These are phyloP conservation scores for Melinopterus prodromus DNA, from an alignment of 2,888 invertebrate genomes.

Conservation along the genomic window DNA sequence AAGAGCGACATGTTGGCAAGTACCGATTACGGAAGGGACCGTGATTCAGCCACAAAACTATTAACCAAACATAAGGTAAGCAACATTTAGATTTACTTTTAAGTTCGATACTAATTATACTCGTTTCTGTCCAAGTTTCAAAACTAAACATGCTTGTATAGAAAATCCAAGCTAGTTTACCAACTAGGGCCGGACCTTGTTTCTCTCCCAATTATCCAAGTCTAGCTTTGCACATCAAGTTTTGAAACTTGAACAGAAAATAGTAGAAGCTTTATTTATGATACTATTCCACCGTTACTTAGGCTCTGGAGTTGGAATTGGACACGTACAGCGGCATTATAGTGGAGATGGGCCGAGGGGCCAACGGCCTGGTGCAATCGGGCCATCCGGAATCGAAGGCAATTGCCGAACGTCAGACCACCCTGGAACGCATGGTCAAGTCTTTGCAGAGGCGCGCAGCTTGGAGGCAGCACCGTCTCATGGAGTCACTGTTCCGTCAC, in stretches of 20 bases:
- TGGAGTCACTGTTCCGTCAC: slow-evolving; percentile 88
- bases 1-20: slow-evolving; percentile 82
- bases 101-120: neutral
- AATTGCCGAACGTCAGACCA: slow-evolving; percentile 78
- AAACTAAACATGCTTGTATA: neutral
- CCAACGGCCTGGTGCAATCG: slow-evolving; percentile 79
- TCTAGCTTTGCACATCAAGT: too few relatives aligned
- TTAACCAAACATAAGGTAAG: slow-evolving; percentile 91
- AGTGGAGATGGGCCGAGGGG: slow-evolving; percentile 90
- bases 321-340: slow-evolving; percentile 93
- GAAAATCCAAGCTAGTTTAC: neutral
- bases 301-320: slow-evolving; percentile 88
- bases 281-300: slow-evolving; percentile 39
- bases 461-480: slow-evolving; percentile 82
- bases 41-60: slow-evolving; percentile 90
- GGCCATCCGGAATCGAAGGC: slow-evolving; percentile 86
- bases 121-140: neutral
- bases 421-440: slow-evolving; percentile 80
- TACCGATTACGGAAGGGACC: slow-evolving; percentile 88
- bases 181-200: too few relatives aligned
- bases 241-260: too few relatives aligned
- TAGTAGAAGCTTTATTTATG: neutral
- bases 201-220: slow-evolving; percentile 9
- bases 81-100: neutral
- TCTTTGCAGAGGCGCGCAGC: slow-evolving; percentile 83